phyloP scores from a whole-genome alignment of 2,113 vertebrate genomes.

The Phaethon lepturus region DNA sequence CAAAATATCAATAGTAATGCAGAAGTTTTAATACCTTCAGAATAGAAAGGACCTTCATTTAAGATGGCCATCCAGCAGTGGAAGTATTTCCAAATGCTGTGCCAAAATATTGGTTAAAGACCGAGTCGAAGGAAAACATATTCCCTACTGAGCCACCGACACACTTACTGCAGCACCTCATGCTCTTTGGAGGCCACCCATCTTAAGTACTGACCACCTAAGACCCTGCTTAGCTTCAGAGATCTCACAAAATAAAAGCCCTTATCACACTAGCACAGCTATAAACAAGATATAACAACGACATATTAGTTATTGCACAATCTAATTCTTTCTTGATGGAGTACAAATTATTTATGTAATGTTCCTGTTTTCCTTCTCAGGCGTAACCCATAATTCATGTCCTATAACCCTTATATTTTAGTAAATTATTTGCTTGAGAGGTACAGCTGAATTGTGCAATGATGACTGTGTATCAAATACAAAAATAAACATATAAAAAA shows the following conservation, averaged over 20 bases:
- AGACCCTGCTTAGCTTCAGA: constrained; percentile 66
- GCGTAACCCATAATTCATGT: background rate
- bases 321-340: background rate
- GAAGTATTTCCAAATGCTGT: constrained; percentile 35
- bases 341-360: background rate
- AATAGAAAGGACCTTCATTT: constrained; percentile 63
- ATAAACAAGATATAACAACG: constrained; percentile 56
- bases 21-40: constrained; percentile 70
- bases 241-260: constrained; percentile 58
- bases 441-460: background rate
- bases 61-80: constrained; percentile 19
- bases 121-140: background rate
- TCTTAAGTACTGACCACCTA: constrained; percentile 58
- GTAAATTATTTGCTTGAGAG: background rate
- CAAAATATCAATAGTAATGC: background rate
- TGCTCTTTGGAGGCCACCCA: constrained; percentile 55
- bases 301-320: constrained; percentile 39
- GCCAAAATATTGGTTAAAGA: background rate
- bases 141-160: background rate
- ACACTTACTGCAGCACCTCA: constrained; percentile 63
- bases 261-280: constrained; percentile 61
- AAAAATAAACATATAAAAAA: background rate
- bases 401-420: background rate
- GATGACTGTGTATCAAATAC: background rate
- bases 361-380: background rate